Percentiles rank a stretch among this genome's conserved stretches.
phyloP scores from a whole-genome alignment of 2,797 vertebrate species.

The Mus caroli region DNA sequence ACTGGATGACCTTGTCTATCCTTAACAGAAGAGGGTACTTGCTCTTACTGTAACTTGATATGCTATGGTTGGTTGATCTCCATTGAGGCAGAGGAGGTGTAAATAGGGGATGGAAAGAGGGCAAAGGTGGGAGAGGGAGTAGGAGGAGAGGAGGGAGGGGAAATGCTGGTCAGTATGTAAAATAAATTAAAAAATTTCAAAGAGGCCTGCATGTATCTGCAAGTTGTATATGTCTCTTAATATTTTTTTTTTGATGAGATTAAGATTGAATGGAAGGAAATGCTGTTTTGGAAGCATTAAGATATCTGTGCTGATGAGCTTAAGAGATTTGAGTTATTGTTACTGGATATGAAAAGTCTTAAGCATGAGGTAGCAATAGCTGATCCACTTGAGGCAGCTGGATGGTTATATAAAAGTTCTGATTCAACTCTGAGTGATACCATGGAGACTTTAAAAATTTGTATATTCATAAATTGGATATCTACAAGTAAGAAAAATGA shows the following conservation, averaged over 20 bases:
- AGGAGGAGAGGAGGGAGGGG: not conserved
- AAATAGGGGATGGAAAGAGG: not conserved
- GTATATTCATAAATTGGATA: slow-evolving; percentile 33
- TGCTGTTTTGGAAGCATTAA: not conserved
- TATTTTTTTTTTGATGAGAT: not conserved
- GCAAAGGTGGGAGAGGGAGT: not conserved
- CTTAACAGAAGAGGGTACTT: not conserved
- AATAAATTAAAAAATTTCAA: not conserved
- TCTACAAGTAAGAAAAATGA: slow-evolving; percentile 21
- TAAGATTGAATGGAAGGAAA: not conserved
- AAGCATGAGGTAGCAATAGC: not conserved
- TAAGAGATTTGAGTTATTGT: slow-evolving; percentile 47
- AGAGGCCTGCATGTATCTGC: not conserved
- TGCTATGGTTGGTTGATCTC: not conserved
- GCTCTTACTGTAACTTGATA: not conserved
- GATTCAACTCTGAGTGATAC: not conserved
- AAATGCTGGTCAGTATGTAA: not conserved
- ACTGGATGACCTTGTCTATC: not conserved
- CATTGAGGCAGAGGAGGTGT: not conserved
- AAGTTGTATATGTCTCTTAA: not conserved
- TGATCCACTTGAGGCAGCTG: not conserved
- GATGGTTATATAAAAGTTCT: slow-evolving; percentile 40
- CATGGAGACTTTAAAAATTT: not conserved
- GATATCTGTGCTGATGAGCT: not conserved
- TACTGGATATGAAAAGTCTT: not conserved